A percentile compares a stretch with the other conserved stretches of the same genome.
phyloP scores from a whole-genome alignment of 2,888 invertebrate genomes.

The Xanthorhoe designata region DNA sequence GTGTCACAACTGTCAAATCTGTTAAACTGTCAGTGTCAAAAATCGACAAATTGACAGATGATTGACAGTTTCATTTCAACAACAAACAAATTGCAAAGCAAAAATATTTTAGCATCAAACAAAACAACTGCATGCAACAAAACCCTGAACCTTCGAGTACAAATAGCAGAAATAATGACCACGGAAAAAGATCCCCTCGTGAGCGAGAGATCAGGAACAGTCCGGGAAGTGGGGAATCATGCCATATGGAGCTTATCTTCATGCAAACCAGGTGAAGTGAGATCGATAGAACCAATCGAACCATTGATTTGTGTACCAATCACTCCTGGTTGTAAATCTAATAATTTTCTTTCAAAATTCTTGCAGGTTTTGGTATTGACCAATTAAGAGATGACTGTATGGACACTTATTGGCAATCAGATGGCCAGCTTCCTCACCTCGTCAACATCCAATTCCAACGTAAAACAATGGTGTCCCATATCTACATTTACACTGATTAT shows the following conservation, averaged over 20 bases:
- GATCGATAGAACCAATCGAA: background rate
- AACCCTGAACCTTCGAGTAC: too few species aligned
- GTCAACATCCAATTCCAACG: constrained; percentile 98
- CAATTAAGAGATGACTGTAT: constrained; percentile 97
- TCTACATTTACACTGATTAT: constrained; percentile 98
- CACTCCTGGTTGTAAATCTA: too few species aligned
- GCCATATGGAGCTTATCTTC: constrained; percentile 99
- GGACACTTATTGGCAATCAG: constrained; percentile 99
- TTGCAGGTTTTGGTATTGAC: constrained; percentile 97
- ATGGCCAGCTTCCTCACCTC: constrained; percentile 98
- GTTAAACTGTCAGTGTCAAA: too few species aligned
- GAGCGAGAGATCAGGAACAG: constrained; percentile 79
- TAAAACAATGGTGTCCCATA: constrained; percentile 97
- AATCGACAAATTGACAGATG: too few species aligned
- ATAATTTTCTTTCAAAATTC: background rate
- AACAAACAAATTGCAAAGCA: background rate
- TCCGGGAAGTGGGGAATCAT: constrained; percentile 93
- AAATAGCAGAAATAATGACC: constrained; percentile 53
- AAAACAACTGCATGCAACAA: background rate
- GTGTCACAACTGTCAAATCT: too few species aligned
- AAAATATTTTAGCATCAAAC: too few species aligned
- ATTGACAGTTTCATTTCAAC: too few species aligned
- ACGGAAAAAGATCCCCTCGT: constrained; percentile 79
- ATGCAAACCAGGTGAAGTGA: constrained; percentile 94
- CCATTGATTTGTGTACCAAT: background rate